Evolutionary conservation across 2,797 vertebrate genomes (phyloP), one percentile per base, ranked within the genome.

Genomic region (Syngnathus acus): DNA sequence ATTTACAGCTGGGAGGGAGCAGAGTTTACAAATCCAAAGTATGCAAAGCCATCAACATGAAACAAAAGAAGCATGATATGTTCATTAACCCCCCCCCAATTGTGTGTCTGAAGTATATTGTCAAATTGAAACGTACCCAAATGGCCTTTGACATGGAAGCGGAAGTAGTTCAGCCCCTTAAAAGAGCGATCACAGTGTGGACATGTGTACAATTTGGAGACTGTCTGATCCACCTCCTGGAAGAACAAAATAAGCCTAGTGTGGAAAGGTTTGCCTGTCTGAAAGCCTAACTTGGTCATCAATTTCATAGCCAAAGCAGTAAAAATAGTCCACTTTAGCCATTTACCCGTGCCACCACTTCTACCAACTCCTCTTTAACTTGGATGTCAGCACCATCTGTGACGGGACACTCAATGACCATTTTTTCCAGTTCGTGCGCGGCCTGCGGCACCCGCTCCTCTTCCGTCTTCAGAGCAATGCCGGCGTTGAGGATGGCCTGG

Each of bases 401-500:
- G 23, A 88, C 86, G 10, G 82, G 73, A 65, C 75, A 68, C 48
- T 86, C 85, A 5, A 85, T 82, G 21, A 78, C 67, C 13, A 50
- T 78, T 81, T 92, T 86, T 5, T 80, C 64, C 0, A 79, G 73
- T 26, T 82, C 85, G 67, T 72, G 84, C 0, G 72, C 1, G 37
- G 40, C 42, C 67, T 71, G 65, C 0, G 70, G 0, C 1, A 48
- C 78, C 32, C 87, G 85, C 58, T 84, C 79, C 68, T 84, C 80
- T 0, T 81, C 76, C 60, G 91, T 90, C 77, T 90, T 94, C 0
- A 96, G 89, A 13, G 94, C 90, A 0, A 98, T 93, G 61, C 94
- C 95, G 0, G 95, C 97, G 83, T 96, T 96, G 86, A 95, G 94
- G 88, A 99, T 95, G 82, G 95, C 95, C 83, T 98, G 95, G 70